A percentile compares a stretch with the other conserved stretches of the same genome.
These are phyloP conservation scores for Synanthedon vespiformis DNA, from an alignment of 2,888 invertebrate genomes.

Conservation along the genomic window DNA sequence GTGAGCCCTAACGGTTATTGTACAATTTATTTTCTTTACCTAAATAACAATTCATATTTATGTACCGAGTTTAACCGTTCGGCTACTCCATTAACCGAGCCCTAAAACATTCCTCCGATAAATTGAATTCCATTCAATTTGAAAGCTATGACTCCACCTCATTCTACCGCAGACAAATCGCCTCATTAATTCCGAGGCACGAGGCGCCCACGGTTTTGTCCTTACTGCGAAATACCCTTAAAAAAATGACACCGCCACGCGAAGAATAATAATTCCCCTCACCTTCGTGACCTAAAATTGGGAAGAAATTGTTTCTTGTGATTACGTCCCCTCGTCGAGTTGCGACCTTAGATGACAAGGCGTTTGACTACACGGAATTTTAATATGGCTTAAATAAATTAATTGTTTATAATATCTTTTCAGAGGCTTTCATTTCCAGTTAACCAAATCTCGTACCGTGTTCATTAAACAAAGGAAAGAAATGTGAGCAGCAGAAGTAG, in stretches of 20 bases:
- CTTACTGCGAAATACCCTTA: slow-evolving; percentile 12
- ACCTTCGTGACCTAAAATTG: slow-evolving; percentile 1
- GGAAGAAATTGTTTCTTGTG: not conserved
- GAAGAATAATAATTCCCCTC: slow-evolving; percentile 9
- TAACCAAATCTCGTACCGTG: too few species aligned
- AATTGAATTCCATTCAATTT: slow-evolving; percentile 45
- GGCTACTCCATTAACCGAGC: slow-evolving; percentile 16
- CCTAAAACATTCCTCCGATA: slow-evolving; percentile 16
- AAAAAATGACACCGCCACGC: slow-evolving; percentile 14
- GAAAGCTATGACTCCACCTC: slow-evolving; percentile 27
- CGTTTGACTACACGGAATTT: not conserved
- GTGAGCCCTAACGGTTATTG: too few species aligned
- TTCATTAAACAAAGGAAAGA: too few species aligned
- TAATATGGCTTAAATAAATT: too few species aligned
- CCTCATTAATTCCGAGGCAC: slow-evolving; percentile 50
- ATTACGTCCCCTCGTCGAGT: not conserved
- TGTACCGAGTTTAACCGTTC: slow-evolving; percentile 6
- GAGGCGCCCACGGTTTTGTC: slow-evolving; percentile 24
- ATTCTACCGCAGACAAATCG: slow-evolving; percentile 35
- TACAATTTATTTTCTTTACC: slow-evolving; percentile 6
- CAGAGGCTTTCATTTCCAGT: too few species aligned
- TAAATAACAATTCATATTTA: slow-evolving; percentile 17
- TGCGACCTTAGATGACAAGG: not conserved
- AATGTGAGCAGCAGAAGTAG: too few species aligned
- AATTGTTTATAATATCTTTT: too few species aligned